Percentiles rank a stretch among this genome's conserved stretches.
These are phyloP conservation scores for Brachyhypopomus occidentalis DNA, from an alignment of 2,113 vertebrate genomes.

Conservation along the genomic window DNA sequence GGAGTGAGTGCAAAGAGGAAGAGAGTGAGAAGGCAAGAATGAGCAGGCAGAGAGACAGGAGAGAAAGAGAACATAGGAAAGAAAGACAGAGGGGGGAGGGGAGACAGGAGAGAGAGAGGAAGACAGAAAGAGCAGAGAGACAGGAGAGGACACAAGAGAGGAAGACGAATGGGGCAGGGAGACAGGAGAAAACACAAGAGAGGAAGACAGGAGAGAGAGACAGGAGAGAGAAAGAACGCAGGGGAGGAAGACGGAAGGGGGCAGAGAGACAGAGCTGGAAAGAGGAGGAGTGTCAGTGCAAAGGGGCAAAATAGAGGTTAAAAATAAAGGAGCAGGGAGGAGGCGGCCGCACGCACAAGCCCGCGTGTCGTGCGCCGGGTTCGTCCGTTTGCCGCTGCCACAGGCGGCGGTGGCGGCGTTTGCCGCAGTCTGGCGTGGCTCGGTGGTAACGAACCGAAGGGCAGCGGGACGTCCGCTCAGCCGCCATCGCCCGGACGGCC, in stretches of 20 bases:
- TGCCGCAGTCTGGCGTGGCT: background rate
- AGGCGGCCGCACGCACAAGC: constrained; percentile 21
- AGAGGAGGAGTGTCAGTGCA: constrained; percentile 55
- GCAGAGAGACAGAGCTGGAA: constrained; percentile 20
- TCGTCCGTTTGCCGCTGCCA: background rate
- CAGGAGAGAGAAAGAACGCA: too few species aligned
- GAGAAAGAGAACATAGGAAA: constrained; percentile 59
- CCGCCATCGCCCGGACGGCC: background rate
- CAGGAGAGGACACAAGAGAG: constrained; percentile 27
- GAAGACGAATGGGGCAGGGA: background rate
- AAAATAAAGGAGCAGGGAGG: constrained; percentile 58
- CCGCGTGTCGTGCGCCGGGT: background rate
- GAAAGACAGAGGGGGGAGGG: constrained; percentile 35
- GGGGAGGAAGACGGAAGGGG: too few species aligned
- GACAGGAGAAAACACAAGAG: too few species aligned
- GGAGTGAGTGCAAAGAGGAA: constrained; percentile 34
- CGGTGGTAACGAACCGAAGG: too few species aligned
- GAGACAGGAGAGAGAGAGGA: constrained; percentile 39
- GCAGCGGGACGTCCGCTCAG: background rate
- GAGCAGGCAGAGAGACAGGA: constrained; percentile 51
- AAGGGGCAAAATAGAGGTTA: constrained; percentile 32
- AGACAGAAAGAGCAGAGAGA: constrained; percentile 52
- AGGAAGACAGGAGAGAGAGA: constrained; percentile 52
- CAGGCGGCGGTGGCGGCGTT: background rate
- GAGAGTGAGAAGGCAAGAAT: constrained; percentile 40